Percentiles rank a stretch among this genome's conserved stretches.
Evolutionary conservation across 2,113 vertebrate genomes (phyloP).

Genomic region (Nestor notabilis): DNA sequence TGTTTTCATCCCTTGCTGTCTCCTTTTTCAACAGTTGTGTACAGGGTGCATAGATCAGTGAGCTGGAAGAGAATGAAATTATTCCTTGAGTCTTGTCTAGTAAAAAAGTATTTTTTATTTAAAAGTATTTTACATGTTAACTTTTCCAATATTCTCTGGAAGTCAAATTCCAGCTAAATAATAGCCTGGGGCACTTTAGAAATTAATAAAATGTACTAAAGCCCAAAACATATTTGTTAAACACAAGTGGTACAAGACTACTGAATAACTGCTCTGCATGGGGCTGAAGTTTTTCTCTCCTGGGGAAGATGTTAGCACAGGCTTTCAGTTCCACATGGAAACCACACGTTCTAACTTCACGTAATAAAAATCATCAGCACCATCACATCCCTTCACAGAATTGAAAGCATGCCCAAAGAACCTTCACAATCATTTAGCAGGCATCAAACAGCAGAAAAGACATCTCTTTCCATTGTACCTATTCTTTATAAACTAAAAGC

Average conservation of each 20-base stretch:
- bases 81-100: neutral
- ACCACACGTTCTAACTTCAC: fast-evolving
- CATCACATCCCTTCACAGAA: neutral
- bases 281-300: neutral
- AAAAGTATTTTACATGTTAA: neutral
- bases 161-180: neutral
- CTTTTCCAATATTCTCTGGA: neutral
- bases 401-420: neutral
- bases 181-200: neutral
- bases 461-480: fast-evolving
- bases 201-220: neutral
- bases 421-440: neutral
- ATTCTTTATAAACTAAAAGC: neutral
- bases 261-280: neutral
- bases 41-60: neutral
- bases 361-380: neutral
- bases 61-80: neutral
- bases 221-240: fast-evolving
- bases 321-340: neutral
- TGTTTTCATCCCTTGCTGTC: neutral
- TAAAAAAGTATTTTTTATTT: neutral
- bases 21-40: neutral
- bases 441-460: neutral
- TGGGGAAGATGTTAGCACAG: neutral
- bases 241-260: neutral